Percentiles rank a stretch among this genome's conserved stretches.
phyloP scores from a whole-genome alignment of 2,797 vertebrate species.

The Semotilus atromaculatus region DNA sequence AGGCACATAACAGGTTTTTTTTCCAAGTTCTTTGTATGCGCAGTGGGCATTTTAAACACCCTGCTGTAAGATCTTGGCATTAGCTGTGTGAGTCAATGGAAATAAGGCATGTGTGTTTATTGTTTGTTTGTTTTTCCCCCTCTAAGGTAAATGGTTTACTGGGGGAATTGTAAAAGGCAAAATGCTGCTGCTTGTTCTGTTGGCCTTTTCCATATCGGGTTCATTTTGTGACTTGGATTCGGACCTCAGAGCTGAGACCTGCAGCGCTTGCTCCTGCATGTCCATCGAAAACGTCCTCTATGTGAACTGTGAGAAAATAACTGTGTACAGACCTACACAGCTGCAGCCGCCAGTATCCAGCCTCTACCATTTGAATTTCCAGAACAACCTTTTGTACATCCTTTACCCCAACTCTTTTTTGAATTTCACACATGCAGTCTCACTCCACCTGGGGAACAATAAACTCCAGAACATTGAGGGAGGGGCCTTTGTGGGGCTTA shows the following conservation, averaged over 20 bases:
- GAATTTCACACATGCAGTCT: constrained; percentile 97
- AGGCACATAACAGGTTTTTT: constrained; percentile 26
- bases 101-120: constrained; percentile 65
- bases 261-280: constrained; percentile 96
- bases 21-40: constrained; percentile 34
- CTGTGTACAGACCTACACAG: constrained; percentile 95
- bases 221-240: constrained; percentile 84
- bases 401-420: constrained; percentile 96
- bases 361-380: constrained; percentile 97
- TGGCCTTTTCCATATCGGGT: constrained; percentile 88
- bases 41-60: constrained; percentile 33
- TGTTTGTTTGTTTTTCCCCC: constrained; percentile 63
- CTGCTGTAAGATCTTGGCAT: constrained; percentile 43
- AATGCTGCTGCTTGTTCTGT: constrained; percentile 97
- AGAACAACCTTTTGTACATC: constrained; percentile 95
- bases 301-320: constrained; percentile 97
- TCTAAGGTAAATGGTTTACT: constrained; percentile 85
- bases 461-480: constrained; percentile 98
- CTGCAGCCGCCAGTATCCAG: constrained; percentile 92
- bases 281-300: constrained; percentile 98
- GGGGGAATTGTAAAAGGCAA: constrained; percentile 90
- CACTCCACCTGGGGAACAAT: constrained; percentile 97
- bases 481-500: constrained; percentile 94
- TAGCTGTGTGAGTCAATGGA: constrained; percentile 42
- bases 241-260: constrained; percentile 93